Percentiles rank a stretch among this genome's conserved stretches.
These are phyloP conservation scores for Perdita meconis DNA, from an alignment of 2,888 invertebrate species.

Conservation along the genomic window DNA sequence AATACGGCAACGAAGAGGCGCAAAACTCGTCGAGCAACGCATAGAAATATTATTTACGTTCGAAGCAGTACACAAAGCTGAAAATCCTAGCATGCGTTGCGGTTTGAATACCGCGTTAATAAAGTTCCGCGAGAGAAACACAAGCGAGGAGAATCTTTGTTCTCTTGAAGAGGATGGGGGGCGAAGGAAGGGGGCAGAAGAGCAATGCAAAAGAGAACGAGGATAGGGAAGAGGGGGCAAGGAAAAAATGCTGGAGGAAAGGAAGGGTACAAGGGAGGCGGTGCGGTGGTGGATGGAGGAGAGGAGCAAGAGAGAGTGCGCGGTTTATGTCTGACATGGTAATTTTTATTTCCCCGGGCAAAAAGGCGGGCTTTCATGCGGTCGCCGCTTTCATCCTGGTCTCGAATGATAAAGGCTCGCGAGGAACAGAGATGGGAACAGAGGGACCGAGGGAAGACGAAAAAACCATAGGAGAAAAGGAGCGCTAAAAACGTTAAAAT, in stretches of 20 bases:
- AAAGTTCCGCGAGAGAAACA: conserved; percentile 58
- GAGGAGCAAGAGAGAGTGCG: conserved; percentile 34
- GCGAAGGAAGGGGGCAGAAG: conserved; percentile 1
- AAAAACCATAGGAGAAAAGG: conserved; percentile 33
- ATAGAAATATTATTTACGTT: conserved; percentile 47
- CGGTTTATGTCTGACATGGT: conserved; percentile 75
- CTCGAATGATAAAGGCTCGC: conserved; percentile 70
- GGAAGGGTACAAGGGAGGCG: conserved; percentile 34
- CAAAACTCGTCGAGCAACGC: conserved; percentile 2
- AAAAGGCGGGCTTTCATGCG: conserved; percentile 74
- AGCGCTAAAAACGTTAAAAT: conserved; percentile 70
- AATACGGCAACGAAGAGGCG: not conserved
- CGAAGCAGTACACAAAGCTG: conserved; percentile 38
- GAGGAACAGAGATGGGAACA: conserved; percentile 48
- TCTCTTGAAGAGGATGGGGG: conserved; percentile 39
- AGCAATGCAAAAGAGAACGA: conserved; percentile 4
- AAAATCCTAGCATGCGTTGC: conserved; percentile 53
- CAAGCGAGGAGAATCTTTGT: conserved; percentile 59
- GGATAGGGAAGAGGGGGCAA: conserved; percentile 6
- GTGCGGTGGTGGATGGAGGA: no score
- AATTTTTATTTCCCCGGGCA: conserved; percentile 75
- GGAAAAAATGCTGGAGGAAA: conserved; percentile 30
- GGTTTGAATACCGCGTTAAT: conserved; percentile 67
- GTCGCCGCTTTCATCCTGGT: conserved; percentile 73
- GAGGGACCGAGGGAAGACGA: conserved; percentile 1